Evolutionary conservation across 30 jellyfish, hydroid and myxozoan species (phyloP), one percentile per base, ranked within the genome.

Genomic region (Cassiopea xamachana): DNA sequence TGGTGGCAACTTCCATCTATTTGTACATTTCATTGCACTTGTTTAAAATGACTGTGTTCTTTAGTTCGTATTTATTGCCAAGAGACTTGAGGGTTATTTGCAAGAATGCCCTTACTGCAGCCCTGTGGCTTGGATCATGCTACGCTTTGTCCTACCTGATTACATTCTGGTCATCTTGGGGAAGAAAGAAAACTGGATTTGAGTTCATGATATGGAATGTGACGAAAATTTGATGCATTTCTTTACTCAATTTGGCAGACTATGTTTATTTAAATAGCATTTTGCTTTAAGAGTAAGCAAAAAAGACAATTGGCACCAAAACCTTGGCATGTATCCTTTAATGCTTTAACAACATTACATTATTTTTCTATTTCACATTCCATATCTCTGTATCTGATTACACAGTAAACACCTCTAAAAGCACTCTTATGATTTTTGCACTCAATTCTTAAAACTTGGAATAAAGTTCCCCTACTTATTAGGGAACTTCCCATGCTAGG

Each of bases 181-280:
- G 97, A 27, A 51, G 89, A 12, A 72, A 87, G 27, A 76, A 78
- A 60, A 90, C 94, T 48, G 98, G 98, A 7, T 84, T 94, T n/a
- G 98, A 94, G 69, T 94, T 94, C 73, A 73, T 94, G 82, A 68
- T 91, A 60, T 94, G 98, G 98, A 90, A 94, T 19, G 83, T 94
- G 1, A 81, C 96, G 19, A 88, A 80, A 50, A 88, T 81, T 19
- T 71, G 51, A 71, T 39, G 27, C 69, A 7, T 59, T 0, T 59
- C 64, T 55, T 55, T 55, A 10, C 64, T 55, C 12, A 55, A 6
- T 55, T 55, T 55, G 64, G 7, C 64, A 55, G 64, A 27, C 39
- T 27, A 27, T 27, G 39, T 27, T 27, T 27, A 27, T 27, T 27
- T 27, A 27, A 27, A 27, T 27, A 27, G 39, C 39, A 27, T 27